Evolutionary conservation across 2,113 vertebrate genomes (phyloP), one percentile per base, ranked within the genome.

Genomic region (Saimiri boliviensis): DNA sequence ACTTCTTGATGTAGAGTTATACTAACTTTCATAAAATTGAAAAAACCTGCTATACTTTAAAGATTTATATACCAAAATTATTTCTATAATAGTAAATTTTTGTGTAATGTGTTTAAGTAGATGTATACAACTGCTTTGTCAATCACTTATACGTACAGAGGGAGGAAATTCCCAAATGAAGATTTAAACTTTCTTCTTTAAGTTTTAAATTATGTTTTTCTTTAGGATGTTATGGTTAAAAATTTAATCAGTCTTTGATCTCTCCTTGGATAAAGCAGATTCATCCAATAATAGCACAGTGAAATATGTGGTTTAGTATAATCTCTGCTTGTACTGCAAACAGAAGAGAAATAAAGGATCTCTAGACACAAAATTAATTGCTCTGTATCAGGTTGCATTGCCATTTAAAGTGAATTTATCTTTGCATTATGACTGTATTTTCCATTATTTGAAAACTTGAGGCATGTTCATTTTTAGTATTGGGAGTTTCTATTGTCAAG

Each of bases 261-360:
- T 58, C 6, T 92, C 40, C 37, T 95, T 86, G 40, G 77, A 47
- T 76, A 20, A 87, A 84, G 92, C 40, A 70, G 40, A 82, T 91
- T 20, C 32, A 82, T 85, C 19, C 30, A 95, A n/a, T 85, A 87
- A 93, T 40, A 85, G 3, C n/a, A 77, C 5, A 14, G 32, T 96
- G 63, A 96, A 93, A 47, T 70, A 90, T 42, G 37, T 92, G 27
- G 8, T 74, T 93, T 76, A 97, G 58, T 83, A 81, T n/a, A 95
- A 37, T 94, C 60, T 84, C n/a, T 37, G 13, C 47, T 91, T 86
- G 17, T 47, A 37, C 10, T 88, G 47, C 52, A 82, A 95, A 91
- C 23, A 88, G 71, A 92, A 96, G 97, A 84, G 49, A 63, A 70
- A 58, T 79, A 91, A 89, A 91, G 45, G 23, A 7, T 93, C 27